Evolutionary conservation across 2,113 vertebrate species (phyloP).

Genomic region (Callospermophilus lateralis): DNA sequence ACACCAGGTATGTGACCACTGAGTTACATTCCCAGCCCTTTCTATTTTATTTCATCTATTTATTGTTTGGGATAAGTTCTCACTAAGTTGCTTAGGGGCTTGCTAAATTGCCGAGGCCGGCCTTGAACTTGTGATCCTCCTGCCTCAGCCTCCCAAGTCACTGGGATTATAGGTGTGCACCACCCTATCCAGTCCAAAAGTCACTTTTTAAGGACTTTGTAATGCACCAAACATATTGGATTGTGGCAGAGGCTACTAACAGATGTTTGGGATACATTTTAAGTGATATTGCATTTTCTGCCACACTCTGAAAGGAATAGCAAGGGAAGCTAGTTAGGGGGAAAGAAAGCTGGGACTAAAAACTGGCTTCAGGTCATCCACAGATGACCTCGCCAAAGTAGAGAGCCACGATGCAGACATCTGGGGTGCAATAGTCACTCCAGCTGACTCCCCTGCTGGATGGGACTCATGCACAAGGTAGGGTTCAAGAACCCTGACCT

Average conservation of each 20-base stretch:
- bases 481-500: not conserved
- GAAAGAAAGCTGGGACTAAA: not conserved
- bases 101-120: no score
- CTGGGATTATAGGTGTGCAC: no score
- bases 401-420: not conserved
- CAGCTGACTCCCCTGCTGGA: not conserved
- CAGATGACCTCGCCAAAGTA: not conserved
- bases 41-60: no score
- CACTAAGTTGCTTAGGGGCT: no score
- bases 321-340: not conserved
- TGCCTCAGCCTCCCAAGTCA: no score
- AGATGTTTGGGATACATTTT: constrained; percentile 15
- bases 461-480: not conserved
- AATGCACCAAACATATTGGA: not conserved
- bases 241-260: not conserved
- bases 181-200: not conserved
- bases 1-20: no score
- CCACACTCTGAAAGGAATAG: not conserved
- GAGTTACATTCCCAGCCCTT: no score
- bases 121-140: no score
- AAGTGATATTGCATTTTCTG: not conserved
- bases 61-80: no score
- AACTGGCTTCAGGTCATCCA: not conserved
- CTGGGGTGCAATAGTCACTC: not conserved
- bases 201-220: constrained; percentile 30